These are phyloP conservation scores for Sinopyrophorus schimmeli DNA, from an alignment of 2,888 invertebrate genomes.

Conservation along the genomic window DNA sequence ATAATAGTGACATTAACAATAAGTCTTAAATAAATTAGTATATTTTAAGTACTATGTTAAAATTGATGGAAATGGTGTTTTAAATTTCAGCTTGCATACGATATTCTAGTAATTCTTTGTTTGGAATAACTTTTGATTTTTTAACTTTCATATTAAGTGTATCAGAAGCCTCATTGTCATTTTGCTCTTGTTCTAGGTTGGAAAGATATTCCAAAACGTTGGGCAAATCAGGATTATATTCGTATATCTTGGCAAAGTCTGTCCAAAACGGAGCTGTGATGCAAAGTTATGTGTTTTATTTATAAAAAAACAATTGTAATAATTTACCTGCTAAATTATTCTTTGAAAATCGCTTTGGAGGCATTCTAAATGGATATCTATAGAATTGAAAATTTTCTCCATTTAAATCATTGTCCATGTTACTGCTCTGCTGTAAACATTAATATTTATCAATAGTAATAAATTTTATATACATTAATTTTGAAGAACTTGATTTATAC, in stretches of 20 bases:
- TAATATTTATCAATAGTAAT: not conserved
- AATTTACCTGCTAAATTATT: slow-evolving; percentile 14
- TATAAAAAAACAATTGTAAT: not conserved
- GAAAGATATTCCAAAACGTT: slow-evolving; percentile 37
- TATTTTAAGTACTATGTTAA: too few species aligned
- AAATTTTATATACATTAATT: not conserved
- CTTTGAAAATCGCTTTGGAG: not conserved
- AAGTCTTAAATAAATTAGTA: too few species aligned
- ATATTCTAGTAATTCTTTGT: slow-evolving; percentile 36
- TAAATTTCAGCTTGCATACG: slow-evolving; percentile 33
- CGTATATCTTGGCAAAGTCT: slow-evolving; percentile 49
- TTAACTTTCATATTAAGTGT: slow-evolving; percentile 42
- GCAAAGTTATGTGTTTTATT: not conserved
- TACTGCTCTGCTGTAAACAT: too few species aligned
- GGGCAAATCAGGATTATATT: slow-evolving; percentile 49
- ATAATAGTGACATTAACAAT: too few species aligned
- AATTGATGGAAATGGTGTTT: too few species aligned
- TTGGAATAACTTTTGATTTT: slow-evolving; percentile 29
- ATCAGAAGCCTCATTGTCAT: slow-evolving; percentile 43
- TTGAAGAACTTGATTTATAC: not conserved
- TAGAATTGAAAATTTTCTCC: slow-evolving; percentile 2
- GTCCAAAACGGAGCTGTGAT: slow-evolving; percentile 46
- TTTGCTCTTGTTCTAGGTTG: slow-evolving; percentile 39
- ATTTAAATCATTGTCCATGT: not conserved
- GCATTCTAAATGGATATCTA: slow-evolving; percentile 3